Percentiles rank a stretch among this genome's conserved stretches.
phyloP scores from a whole-genome alignment of 2,888 invertebrate genomes.

The Marronus borbonicus region DNA sequence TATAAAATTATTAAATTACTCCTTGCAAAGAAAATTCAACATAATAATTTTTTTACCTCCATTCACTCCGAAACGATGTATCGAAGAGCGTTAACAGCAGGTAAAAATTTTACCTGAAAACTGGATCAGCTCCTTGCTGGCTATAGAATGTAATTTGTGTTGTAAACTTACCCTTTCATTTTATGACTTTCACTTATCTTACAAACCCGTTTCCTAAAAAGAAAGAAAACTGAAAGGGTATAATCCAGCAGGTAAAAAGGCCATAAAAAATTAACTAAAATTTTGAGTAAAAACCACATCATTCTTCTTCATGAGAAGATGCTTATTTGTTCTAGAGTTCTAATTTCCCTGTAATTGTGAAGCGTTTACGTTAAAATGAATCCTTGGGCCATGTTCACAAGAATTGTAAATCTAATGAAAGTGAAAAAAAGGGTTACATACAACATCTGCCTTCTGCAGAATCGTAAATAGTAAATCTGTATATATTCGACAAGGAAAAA shows the following conservation, averaged over 20 bases:
- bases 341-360: not conserved
- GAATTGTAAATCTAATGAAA: constrained; percentile 18
- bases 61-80: not conserved
- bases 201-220: not conserved
- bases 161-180: constrained; percentile 25
- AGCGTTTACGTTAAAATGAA: not conserved
- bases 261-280: not conserved
- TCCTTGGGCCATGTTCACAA: not conserved
- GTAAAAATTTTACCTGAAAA: constrained; percentile 29
- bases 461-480: not conserved
- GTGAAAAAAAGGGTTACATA: constrained; percentile 15
- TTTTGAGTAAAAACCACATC: not conserved
- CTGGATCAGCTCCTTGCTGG: not conserved
- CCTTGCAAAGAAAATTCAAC: no score
- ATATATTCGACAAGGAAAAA: constrained; percentile 12
- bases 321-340: not conserved
- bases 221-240: not conserved
- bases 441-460: constrained; percentile 7
- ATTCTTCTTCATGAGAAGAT: not conserved
- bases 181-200: constrained; percentile 26
- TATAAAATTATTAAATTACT: no score
- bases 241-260: not conserved
- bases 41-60: no score
- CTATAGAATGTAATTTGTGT: not conserved
- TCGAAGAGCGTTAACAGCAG: not conserved